Evolutionary conservation across 53 echinoderm and acorn worm genomes (phyloP), one percentile per base, ranked within the genome.

Genomic region (Holothuria leucospilota): DNA sequence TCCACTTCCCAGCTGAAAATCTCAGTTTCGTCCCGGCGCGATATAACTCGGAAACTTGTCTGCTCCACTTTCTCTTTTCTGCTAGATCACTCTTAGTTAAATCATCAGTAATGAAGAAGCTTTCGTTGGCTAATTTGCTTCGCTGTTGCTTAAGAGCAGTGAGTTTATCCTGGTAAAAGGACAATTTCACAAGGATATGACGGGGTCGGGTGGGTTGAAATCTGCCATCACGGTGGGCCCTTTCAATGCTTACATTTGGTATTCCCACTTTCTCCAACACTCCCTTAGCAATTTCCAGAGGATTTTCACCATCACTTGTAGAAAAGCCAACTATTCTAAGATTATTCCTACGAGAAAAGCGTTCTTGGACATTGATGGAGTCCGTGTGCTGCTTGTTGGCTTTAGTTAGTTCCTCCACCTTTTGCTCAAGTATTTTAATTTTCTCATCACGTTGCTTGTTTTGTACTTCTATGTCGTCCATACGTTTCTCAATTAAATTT

Each of bases 41-140:
- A 20, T 60, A 14, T 60, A 20, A 20, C 20, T 60, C 60, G n/a
- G n/a, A n/a, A n/a, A n/a, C n/a, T n/a, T n/a, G n/a, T n/a, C n/a
- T n/a, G n/a, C 63, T 63, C 26, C 63, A 63, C 26, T 21, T 25
- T 63, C 63, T 71, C 25, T 39, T 71, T 13, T 34, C 71, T 71
- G 40, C 28, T n/a, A 71, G 71, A 71, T 71, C 71, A n/a, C 20
- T 29, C 78, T 77, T 77, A 21, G 78, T 77, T 24, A 77, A 46
- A 52, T 78, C 78, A 23, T 51, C 78, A 20, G 29, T 42, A 23
- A 63, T 29, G 23, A 63, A 63, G 61, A 16, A 63, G 40, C 26
- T 20, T 63, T 63, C 64, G 23, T 82, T 49, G 18, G 18, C 24
- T 26, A 82, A 20, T 21, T 63, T 41, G 9, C 21, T 63, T 63